These are phyloP conservation scores for Chitala chitala DNA, from an alignment of 2,113 vertebrate species.

Conservation along the genomic window DNA sequence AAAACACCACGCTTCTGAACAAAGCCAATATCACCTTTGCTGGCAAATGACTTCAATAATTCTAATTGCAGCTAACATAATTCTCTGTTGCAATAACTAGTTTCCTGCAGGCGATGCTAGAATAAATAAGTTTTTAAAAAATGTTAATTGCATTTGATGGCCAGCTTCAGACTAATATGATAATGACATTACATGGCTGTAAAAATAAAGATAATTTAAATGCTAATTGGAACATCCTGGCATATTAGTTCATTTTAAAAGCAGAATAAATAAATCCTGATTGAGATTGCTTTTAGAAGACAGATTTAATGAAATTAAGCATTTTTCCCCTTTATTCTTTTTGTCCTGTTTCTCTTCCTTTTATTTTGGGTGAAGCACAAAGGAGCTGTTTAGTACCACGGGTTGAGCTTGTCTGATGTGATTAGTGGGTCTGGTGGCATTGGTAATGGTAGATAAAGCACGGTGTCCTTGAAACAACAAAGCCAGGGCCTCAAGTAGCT, in stretches of 20 bases:
- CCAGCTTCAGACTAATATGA: conserved; percentile 66
- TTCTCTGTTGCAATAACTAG: conserved; percentile 63
- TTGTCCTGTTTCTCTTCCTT: conserved; percentile 29
- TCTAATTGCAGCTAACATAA: conserved; percentile 66
- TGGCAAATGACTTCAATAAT: conserved; percentile 64
- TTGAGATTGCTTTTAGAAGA: conserved; percentile 54
- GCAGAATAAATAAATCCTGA: conserved; percentile 62
- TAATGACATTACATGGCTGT: conserved; percentile 59
- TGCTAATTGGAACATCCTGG: conserved; percentile 65
- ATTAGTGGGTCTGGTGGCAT: conserved; percentile 46
- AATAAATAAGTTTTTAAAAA: conserved; percentile 68
- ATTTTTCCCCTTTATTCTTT: conserved; percentile 29
- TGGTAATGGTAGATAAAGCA: conserved; percentile 43
- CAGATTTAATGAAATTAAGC: conserved; percentile 58
- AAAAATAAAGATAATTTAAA: conserved; percentile 67
- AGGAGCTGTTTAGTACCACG: conserved; percentile 38
- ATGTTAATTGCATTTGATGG: conserved; percentile 74
- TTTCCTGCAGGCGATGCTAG: conserved; percentile 62
- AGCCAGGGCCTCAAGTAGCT: conserved; percentile 41
- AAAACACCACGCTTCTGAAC: not conserved
- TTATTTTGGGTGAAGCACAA: conserved; percentile 35
- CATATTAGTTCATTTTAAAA: conserved; percentile 60
- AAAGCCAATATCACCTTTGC: conserved; percentile 46
- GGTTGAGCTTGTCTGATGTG: conserved; percentile 47
- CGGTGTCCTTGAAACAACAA: conserved; percentile 50